These are phyloP conservation scores for Champsocephalus gunnari DNA, from an alignment of 2,797 vertebrate species.

Conservation along the genomic window DNA sequence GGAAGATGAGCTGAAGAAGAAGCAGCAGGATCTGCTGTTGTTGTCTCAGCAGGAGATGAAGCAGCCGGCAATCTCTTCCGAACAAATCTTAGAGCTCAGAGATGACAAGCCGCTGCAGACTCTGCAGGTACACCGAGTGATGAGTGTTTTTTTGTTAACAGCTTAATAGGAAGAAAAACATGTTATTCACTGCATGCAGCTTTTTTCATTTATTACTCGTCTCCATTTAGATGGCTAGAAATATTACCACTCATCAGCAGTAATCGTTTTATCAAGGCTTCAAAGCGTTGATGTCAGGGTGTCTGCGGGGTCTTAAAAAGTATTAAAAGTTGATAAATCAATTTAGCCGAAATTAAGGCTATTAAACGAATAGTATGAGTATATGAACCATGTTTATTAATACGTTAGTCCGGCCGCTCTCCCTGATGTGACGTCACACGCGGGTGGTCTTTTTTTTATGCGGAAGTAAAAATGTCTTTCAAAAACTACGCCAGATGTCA, in stretches of 20 bases:
- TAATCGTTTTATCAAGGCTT: not conserved
- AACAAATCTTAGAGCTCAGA: slow-evolving; percentile 47
- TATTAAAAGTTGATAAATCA: too few relatives aligned
- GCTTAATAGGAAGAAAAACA: slow-evolving; percentile 8
- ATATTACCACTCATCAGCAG: not conserved
- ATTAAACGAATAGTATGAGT: too few relatives aligned
- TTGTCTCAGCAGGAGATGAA: slow-evolving; percentile 79
- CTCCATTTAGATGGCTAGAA: not conserved
- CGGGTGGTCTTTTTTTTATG: too few relatives aligned
- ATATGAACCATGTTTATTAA: too few relatives aligned
- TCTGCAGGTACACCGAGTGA: slow-evolving; percentile 62
- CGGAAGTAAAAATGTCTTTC: too few relatives aligned
- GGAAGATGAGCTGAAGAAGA: slow-evolving; percentile 57
- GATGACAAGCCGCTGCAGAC: slow-evolving; percentile 69
- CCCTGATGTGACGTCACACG: too few relatives aligned
- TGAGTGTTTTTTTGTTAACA: not conserved
- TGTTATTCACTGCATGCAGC: not conserved
- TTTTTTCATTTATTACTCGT: not conserved
- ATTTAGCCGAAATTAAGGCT: too few relatives aligned
- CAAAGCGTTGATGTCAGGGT: too few relatives aligned
- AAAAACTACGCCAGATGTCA: too few relatives aligned
- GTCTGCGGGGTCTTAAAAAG: too few relatives aligned
- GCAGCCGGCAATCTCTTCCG: slow-evolving; percentile 60
- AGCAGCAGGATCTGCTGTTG: slow-evolving; percentile 77
- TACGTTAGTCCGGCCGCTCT: too few relatives aligned